phyloP scores from a whole-genome alignment of 2,113 vertebrate species.

The Varanus komodoensis region DNA sequence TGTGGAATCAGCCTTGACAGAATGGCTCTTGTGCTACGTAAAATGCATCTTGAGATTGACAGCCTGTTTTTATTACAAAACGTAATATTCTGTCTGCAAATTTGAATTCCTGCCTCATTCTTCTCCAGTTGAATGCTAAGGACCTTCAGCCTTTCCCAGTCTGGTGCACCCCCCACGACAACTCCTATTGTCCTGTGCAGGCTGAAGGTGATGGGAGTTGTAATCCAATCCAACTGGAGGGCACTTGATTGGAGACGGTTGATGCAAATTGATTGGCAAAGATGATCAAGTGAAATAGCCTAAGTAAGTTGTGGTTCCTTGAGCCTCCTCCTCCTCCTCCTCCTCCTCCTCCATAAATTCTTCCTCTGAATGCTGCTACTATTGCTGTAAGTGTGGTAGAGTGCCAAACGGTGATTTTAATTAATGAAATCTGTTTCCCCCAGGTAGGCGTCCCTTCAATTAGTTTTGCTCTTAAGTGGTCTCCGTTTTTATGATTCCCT shows the following conservation, averaged over 20 bases:
- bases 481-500: conserved; percentile 24
- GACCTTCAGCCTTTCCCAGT: background rate
- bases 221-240: too few species aligned
- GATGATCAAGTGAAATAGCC: background rate
- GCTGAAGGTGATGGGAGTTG: too few species aligned
- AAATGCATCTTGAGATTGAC: background rate
- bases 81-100: background rate
- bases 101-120: background rate
- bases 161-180: too few species aligned
- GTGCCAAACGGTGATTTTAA: background rate
- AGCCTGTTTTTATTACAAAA: background rate
- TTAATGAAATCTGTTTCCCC: background rate
- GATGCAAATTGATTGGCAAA: background rate
- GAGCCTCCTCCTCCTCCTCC: background rate
- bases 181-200: too few species aligned
- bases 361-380: background rate
- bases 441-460: background rate
- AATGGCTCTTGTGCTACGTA: background rate
- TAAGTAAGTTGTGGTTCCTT: background rate
- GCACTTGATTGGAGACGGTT: too few species aligned
- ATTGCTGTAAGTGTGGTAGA: background rate
- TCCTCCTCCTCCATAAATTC: background rate
- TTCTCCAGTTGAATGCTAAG: background rate
- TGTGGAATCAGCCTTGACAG: background rate
- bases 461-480: background rate